Percentiles rank a stretch among this genome's conserved stretches.
Conservation (phyloP, 53 echinoderm and acorn worm species). For the Henricia sp. region DNA sequence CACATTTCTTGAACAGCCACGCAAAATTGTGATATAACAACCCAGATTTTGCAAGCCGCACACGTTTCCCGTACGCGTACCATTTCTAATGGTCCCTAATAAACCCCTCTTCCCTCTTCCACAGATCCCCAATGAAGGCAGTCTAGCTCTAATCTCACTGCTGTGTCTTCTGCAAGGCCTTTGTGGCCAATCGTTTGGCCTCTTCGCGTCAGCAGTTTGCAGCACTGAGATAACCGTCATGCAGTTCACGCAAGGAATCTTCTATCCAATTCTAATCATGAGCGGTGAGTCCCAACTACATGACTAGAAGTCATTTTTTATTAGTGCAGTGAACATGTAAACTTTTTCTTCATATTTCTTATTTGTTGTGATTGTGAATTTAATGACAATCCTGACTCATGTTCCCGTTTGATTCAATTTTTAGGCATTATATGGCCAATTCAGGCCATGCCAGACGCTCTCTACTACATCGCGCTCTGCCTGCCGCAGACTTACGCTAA, state of each 20-base stretch:
- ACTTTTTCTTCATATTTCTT: not conserved
- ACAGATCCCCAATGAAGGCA: slow-evolving; percentile 87
- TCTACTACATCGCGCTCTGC: slow-evolving; percentile 79
- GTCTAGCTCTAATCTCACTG: slow-evolving; percentile 68
- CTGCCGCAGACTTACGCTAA: slow-evolving; percentile 95
- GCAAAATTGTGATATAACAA: no score
- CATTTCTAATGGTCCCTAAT: no score
- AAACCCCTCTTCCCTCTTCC: not conserved
- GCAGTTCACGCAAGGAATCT: slow-evolving; percentile 91
- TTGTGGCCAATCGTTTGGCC: slow-evolving; percentile 91
- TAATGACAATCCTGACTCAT: not conserved
- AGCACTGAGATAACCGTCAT: slow-evolving; percentile 89
- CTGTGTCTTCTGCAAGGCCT: slow-evolving; percentile 88
- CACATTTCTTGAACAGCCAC: no score
- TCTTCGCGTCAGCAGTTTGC: slow-evolving; percentile 83
- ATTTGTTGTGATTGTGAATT: not conserved
- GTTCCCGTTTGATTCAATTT: not conserved
- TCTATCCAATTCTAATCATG: slow-evolving; percentile 90
- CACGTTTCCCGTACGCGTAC: no score
- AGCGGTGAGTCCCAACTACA: no score
- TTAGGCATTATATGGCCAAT: slow-evolving; percentile 97
- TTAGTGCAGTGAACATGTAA: not conserved
- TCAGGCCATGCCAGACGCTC: slow-evolving; percentile 79
- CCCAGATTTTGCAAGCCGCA: no score
- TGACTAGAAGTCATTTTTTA: not conserved